Evolutionary conservation across 2,797 vertebrate genomes (phyloP), one percentile per base, ranked within the genome.

Genomic region (Lacerta bilineata): DNA sequence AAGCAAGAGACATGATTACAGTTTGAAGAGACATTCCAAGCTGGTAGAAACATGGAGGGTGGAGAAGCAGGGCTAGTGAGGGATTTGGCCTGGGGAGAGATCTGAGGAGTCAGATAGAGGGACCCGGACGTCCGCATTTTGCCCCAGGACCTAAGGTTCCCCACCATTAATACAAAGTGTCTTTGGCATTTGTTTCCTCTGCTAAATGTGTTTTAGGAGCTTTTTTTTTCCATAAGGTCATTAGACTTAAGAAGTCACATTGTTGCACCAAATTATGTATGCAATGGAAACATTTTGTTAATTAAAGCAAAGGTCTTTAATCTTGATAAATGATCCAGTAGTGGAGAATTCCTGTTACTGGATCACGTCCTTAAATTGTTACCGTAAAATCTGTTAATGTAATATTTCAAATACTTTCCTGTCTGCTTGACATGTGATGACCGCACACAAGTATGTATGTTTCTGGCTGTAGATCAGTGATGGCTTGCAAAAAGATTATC

Each of bases 321-420:
- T 66, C 2, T 0, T 82, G 41, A 29, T 27, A 55, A 20, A 33
- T 75, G 46, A 85, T 85, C 25, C 39, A 82, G 17, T 72, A 23
- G 88, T 68, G 15, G 61, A 66, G 8, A 7, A 8, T 18, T 33
- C 74, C 36, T 80, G 25, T 2, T 76, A 74, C 88, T 18, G 2
- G 90, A 71, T 91, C 3, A 81, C n/a, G 71, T 59, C 20, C n/a
- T 69, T 89, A 90, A 83, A 77, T 71, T 71, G 27, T 88, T 91
- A 9, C 4, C 9, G 1, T 77, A 80, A 86, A 87, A 2, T 61
- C 25, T 83, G 25, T 50, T 91, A 74, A 84, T 87, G 27, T 27
- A 71, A 59, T 50, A 59, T 90, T 93, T 50, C 23, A 86, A 89
- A 68, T 84, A 27, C 3, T 68, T 75, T 74, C 18, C 36, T 33